Percentiles rank a stretch among this genome's conserved stretches.
Evolutionary conservation across 2,797 vertebrate genomes (phyloP).

Genomic region (Prunella strophiata): DNA sequence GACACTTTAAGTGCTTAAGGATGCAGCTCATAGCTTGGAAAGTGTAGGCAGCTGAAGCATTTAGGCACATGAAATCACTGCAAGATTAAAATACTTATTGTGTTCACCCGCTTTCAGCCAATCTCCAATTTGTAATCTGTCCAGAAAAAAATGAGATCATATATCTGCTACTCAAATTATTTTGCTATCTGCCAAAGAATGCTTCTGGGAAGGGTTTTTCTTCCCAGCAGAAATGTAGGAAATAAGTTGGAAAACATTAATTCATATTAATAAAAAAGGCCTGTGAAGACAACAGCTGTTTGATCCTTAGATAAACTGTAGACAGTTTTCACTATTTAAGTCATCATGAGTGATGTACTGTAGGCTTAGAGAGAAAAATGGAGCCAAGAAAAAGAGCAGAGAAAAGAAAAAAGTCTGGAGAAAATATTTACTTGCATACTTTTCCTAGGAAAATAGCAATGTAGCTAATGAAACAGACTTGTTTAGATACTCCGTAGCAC

Average conservation of each 20-base stretch:
- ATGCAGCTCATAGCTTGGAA: constrained; percentile 49
- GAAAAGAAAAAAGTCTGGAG: constrained; percentile 5
- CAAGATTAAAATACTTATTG: constrained; percentile 60
- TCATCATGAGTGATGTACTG: constrained; percentile 30
- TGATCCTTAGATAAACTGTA: constrained; percentile 71
- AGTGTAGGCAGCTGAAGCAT: constrained; percentile 44
- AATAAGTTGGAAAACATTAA: constrained; percentile 68
- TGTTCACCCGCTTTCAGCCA: constrained; percentile 48
- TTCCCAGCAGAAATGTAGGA: constrained; percentile 69
- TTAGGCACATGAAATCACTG: constrained; percentile 61
- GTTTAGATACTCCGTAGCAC: constrained; percentile 1
- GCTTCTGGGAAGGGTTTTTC: constrained; percentile 62
- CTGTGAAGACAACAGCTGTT: constrained; percentile 67
- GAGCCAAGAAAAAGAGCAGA: constrained; percentile 52
- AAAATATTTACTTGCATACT: constrained; percentile 64
- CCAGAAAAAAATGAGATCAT: constrained; percentile 70
- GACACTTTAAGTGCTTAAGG: constrained; percentile 19
- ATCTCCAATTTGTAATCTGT: constrained; percentile 67
- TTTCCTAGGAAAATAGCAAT: constrained; percentile 57
- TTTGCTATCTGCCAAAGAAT: constrained; percentile 71
- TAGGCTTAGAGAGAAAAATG: constrained; percentile 42
- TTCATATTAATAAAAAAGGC: constrained; percentile 68
- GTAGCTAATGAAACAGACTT: constrained; percentile 34
- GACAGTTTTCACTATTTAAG: constrained; percentile 68
- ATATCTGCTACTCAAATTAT: constrained; percentile 73